A percentile compares a stretch with the other conserved stretches of the same genome.
Conservation (phyloP, 2,113 vertebrate genomes). For the Toxotes jaculatrix region DNA sequence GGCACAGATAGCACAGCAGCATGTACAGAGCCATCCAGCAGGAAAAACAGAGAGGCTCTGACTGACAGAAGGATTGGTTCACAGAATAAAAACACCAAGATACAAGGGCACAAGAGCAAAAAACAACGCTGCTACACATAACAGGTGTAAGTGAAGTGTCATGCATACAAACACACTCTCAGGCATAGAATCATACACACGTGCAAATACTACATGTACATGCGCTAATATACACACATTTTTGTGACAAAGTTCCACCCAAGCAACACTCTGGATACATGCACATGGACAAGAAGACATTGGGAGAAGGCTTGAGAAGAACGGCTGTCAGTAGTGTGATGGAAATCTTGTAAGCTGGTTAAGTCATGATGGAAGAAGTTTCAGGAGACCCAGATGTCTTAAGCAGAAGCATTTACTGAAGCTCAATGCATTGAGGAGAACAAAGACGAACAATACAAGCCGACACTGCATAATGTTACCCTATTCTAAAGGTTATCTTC, state of each 20-base stretch:
- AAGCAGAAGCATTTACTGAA: too few species aligned
- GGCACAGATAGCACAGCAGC: slow-evolving; percentile 59
- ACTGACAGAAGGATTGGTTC: slow-evolving; percentile 45
- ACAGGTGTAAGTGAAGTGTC: slow-evolving; percentile 19
- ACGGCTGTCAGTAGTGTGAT: slow-evolving; percentile 35
- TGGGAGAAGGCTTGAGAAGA: slow-evolving; percentile 33
- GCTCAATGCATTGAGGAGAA: too few species aligned
- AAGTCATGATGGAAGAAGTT: too few species aligned
- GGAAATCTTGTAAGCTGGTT: neutral
- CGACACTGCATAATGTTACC: too few species aligned
- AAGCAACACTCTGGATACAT: slow-evolving; percentile 33
- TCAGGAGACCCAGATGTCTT: too few species aligned
- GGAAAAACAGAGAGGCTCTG: slow-evolving; percentile 24
- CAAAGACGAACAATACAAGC: too few species aligned
- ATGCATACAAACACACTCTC: slow-evolving; percentile 46
- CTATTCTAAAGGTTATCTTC: neutral
- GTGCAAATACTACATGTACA: slow-evolving; percentile 24
- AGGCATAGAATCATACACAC: neutral
- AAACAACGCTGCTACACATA: slow-evolving; percentile 40
- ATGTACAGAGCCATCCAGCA: slow-evolving; percentile 53
- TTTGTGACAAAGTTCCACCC: slow-evolving; percentile 39
- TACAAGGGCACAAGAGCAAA: slow-evolving; percentile 34
- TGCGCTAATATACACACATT: slow-evolving; percentile 25
- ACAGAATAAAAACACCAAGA: slow-evolving; percentile 31
- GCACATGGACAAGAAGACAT: slow-evolving; percentile 42